phyloP scores from a whole-genome alignment of 1,140 invertebrate species.

The Drosophila tropicalis region DNA sequence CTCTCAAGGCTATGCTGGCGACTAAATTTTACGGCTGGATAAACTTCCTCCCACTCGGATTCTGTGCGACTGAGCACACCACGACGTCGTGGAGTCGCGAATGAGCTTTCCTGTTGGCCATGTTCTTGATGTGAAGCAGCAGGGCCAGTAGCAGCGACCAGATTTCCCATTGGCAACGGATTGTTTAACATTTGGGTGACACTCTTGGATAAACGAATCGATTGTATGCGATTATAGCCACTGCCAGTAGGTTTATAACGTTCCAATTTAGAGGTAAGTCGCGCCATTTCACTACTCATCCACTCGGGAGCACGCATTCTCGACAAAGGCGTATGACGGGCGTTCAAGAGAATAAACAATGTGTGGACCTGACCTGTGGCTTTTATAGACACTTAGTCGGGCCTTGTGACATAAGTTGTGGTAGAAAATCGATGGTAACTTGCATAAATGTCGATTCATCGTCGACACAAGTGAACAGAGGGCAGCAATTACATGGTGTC shows the following conservation, averaged over 20 bases:
- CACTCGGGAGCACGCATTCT: constrained; percentile 73
- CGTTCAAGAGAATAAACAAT: constrained; percentile 51
- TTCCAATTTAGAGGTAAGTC: constrained; percentile 66
- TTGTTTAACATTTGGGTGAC: constrained; percentile 80
- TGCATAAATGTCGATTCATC: constrained; percentile 44
- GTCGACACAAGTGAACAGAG: constrained; percentile 22
- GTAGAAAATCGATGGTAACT: constrained; percentile 56
- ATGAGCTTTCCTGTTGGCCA: constrained; percentile 47
- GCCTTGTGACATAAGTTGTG: constrained; percentile 43
- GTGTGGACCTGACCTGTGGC: constrained; percentile 21
- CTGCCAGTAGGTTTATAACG: constrained; percentile 71
- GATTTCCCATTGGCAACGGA: constrained; percentile 56
- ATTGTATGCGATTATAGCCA: constrained; percentile 79
- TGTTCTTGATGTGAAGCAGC: constrained; percentile 24
- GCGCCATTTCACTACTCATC: constrained; percentile 76
- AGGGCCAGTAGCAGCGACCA: constrained; percentile 13
- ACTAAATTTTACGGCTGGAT: constrained; percentile 66
- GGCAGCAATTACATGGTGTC: constrained; percentile 47
- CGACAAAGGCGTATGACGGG: neutral
- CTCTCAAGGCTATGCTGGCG: constrained; percentile 58
- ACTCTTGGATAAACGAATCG: constrained; percentile 75
- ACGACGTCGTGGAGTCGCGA: constrained; percentile 45
- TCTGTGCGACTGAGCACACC: constrained; percentile 75
- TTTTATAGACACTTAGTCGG: constrained; percentile 50
- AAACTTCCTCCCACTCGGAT: constrained; percentile 77